Percentiles rank a stretch among this genome's conserved stretches.
Evolutionary conservation across 1,140 invertebrate species (phyloP).

Genomic region (Sycophila sp.): DNA sequence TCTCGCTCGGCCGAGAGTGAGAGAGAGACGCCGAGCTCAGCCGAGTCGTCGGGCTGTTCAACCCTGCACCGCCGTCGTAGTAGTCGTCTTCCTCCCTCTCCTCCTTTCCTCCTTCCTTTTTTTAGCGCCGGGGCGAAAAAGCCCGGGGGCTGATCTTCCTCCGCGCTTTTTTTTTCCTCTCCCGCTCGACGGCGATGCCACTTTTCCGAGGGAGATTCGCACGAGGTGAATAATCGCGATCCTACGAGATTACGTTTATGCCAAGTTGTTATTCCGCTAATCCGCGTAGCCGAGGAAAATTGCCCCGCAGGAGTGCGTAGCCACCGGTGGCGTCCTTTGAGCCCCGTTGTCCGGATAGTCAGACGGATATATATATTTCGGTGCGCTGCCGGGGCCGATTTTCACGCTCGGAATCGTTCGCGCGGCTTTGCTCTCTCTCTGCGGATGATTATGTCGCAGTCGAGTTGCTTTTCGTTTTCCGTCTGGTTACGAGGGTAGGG

Average conservation of each 20-base stretch:
- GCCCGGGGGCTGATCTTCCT: constrained; percentile 32
- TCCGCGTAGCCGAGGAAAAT: constrained; percentile 24
- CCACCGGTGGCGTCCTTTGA: neutral
- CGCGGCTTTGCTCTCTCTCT: constrained; percentile 2
- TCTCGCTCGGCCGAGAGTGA: constrained; percentile 44
- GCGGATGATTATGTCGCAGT: neutral
- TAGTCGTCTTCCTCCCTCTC: constrained; percentile 26
- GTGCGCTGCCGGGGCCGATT: constrained; percentile 4
- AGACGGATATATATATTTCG: neutral
- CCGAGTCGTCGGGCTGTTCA: constrained; percentile 36
- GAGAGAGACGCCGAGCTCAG: neutral
- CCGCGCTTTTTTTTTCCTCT: neutral
- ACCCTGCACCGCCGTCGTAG: constrained; percentile 36
- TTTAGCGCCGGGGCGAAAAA: constrained; percentile 21
- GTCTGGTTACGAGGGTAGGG: too few relatives aligned
- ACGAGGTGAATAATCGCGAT: constrained; percentile 37
- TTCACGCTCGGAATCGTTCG: constrained; percentile 21
- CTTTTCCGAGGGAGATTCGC: constrained; percentile 16
- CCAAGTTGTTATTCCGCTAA: constrained; percentile 39
- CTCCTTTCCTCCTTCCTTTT: constrained; percentile 13
- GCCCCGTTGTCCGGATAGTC: neutral
- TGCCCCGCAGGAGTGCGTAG: constrained; percentile 9
- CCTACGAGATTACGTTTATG: constrained; percentile 34
- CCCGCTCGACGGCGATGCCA: constrained; percentile 18
- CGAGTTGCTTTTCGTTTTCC: constrained; percentile 3